Evolutionary conservation across 2,797 vertebrate species (phyloP), one percentile per base, ranked within the genome.

Genomic region (Brachyrhaphis roseni): DNA sequence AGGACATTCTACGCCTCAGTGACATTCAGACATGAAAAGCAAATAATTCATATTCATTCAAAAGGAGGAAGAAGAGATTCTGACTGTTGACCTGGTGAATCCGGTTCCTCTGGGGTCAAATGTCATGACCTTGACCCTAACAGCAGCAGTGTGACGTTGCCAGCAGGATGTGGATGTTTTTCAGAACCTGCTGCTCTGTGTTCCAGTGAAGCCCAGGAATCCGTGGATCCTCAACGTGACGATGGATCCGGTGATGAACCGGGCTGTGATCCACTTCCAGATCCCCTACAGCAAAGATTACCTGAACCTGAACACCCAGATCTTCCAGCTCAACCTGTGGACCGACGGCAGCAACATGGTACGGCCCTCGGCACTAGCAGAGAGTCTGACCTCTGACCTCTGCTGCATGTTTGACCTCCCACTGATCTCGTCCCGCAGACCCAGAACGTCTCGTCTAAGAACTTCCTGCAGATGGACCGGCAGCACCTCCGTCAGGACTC

Each of bases 121-220:
- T 47, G 46, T 4, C 4, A 0, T 4, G 46, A 47, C 47, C 47
- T 1, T 7, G 0, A 49, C 16, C 47, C 46, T 18, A 2, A 18
- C 0, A 16, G 18, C 2, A 45, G 45, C 45, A 45, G 45, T 0
- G 0, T 46, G 45, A 4, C 11, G 2, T 2, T 12, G 43, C 11
- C 43, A 45, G 43, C 8, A 12, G 11, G 43, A 10, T 3, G 13
- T 18, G 57, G 12, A 4, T 36, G 16, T 62, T 31, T 62, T 62
- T 62, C 34, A 45, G 43, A 45, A 45, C 11, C 5, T 34, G 59
- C 11, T 26, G 11, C 2, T 71, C 47, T 20, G 16, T 7, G 47
- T 57, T 77, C 62, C 83, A 96, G 95, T 95, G 1, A 94, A 93
- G 83, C 94, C 95, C 0, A 86, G 23, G 28, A 73, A 78, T 51